These are phyloP conservation scores for Cephalotes varians DNA, from an alignment of 2,888 invertebrate species.

Conservation along the genomic window DNA sequence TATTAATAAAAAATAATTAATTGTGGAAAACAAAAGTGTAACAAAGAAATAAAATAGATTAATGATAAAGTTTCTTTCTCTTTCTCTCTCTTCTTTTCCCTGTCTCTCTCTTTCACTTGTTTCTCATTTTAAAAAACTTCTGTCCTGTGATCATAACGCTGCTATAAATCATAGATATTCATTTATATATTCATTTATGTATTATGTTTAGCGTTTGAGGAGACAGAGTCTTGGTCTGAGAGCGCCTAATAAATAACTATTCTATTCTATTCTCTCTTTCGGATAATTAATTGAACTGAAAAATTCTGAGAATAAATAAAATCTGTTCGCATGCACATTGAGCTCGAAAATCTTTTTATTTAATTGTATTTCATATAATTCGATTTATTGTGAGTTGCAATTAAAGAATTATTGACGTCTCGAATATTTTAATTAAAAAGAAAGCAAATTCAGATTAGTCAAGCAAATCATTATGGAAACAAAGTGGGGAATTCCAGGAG, in stretches of 20 bases:
- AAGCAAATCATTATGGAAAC: neutral
- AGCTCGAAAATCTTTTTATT: neutral
- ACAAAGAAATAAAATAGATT: neutral
- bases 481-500: neutral
- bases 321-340: neutral
- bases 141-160: no score
- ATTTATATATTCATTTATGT: no score
- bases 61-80: neutral
- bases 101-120: no score
- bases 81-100: no score
- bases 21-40: neutral
- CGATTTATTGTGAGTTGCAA: conserved; percentile 21
- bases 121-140: no score
- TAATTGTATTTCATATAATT: neutral
- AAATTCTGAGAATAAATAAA: neutral
- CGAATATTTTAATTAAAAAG: neutral
- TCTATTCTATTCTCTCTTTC: no score
- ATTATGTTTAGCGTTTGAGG: no score
- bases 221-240: no score
- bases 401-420: neutral
- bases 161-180: no score
- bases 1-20: neutral
- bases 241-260: no score
- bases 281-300: neutral
- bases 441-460: neutral